phyloP scores from a whole-genome alignment of 2,888 invertebrate genomes.

The Pyrocoelia pectoralis region DNA sequence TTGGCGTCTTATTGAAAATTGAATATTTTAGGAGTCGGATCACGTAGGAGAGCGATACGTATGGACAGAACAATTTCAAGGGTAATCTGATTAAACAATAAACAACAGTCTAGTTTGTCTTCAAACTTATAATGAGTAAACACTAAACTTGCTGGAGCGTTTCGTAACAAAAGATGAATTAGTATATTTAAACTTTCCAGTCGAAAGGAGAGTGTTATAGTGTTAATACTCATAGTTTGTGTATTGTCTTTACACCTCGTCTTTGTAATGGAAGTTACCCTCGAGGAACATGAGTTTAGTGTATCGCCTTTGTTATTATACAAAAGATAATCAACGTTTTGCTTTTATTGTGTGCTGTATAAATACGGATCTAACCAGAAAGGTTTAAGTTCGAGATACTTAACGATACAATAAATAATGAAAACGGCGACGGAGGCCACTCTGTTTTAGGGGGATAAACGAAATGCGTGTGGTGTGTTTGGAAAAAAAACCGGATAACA shows the following conservation, averaged over 20 bases:
- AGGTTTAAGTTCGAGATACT: not conserved
- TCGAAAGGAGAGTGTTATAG: not conserved
- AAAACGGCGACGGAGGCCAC: not conserved
- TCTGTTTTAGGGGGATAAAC: conserved; percentile 4
- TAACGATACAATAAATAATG: conserved; percentile 18
- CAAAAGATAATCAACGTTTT: not conserved
- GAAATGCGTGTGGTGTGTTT: conserved; percentile 10
- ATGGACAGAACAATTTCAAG: not conserved
- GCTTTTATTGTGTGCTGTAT: not conserved
- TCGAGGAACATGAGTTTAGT: not conserved
- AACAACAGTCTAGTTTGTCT: not conserved
- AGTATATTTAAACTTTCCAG: conserved; percentile 2
- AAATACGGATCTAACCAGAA: not conserved
- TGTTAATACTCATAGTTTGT: conserved; percentile 7
- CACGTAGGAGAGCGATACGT: too few species aligned
- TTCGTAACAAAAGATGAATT: not conserved
- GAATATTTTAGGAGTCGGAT: too few species aligned
- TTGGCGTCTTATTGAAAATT: too few species aligned
- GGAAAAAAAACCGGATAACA: conserved; percentile 16
- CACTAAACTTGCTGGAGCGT: not conserved
- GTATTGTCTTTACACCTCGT: not conserved
- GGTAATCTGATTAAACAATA: not conserved
- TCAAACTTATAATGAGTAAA: not conserved
- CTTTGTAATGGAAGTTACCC: not conserved
- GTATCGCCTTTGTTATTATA: not conserved